Base-by-base conservation (phyloP, 2,113 vertebrate genomes). In the Bujurquina vittata region DNA sequence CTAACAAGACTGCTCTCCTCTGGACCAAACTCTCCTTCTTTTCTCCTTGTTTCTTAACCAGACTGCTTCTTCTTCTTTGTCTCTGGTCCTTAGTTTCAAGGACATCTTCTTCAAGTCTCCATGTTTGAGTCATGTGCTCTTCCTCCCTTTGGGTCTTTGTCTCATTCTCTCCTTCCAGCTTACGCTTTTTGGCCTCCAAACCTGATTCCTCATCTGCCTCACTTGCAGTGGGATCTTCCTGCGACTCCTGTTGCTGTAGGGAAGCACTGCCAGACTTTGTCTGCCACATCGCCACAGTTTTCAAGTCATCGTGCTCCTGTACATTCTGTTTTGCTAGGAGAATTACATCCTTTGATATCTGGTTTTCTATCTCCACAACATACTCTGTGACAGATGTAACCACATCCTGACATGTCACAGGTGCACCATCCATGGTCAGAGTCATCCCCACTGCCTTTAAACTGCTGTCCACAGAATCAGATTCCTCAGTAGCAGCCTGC, bases 1-100 rank as follows among this genome's bases (percentile, higher is more conserved):
- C 93, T 56, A 93, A 87, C 58, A 99, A 91, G 5, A 94, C 94
- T 4, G 35, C 31, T 20, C 75, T 96, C 92, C 91, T 97, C 35
- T 79, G 85, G 46, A 79, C 60, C 75, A 95, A 93, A 22, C 54
- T 67, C 49, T 92, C 63, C 15, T 84, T 55, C 8, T 93, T 89
- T 14, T 93, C 57, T 37, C 20, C 77, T 0, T 91, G 52, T 55
- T 40, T 87, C 63, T 82, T 79, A 29, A 10, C 73, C 5, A 23
- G 43, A 5, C 77, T 77, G 20, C 58, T 81, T 73, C 61, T 37
- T 86, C 81, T 77, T 55, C 57, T 77, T 61, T 29, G 78, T 58
- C 18, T 81, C 63, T 76, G 73, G 15, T 81, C 59, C 7, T 23
- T 79, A 29, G 52, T 52, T 63, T 82, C 62, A 43, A 35, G 26